phyloP scores from a whole-genome alignment of 2,888 invertebrate species.

The Conistra vaccinii region DNA sequence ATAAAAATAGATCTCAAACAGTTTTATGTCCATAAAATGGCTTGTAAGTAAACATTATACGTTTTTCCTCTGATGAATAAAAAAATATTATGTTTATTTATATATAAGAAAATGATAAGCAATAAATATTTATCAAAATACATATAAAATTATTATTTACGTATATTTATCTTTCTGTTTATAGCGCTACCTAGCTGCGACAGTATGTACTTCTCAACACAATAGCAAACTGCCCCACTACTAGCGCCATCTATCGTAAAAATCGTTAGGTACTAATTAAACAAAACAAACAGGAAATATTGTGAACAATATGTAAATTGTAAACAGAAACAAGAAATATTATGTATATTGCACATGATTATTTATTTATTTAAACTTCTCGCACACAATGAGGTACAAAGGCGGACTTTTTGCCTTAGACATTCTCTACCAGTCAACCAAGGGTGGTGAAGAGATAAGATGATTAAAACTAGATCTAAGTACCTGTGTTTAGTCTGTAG shows the following conservation, averaged over 20 bases:
- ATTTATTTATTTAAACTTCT: too few relatives aligned
- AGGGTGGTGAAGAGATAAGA: too few relatives aligned
- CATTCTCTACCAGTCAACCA: too few relatives aligned
- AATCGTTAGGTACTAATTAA: not conserved
- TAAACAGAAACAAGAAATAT: too few relatives aligned
- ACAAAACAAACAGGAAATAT: not conserved
- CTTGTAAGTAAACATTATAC: not conserved
- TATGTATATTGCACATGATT: not conserved
- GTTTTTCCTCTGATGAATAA: too few relatives aligned
- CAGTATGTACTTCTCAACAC: not conserved
- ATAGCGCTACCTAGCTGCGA: conserved; percentile 29
- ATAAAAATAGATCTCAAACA: not conserved
- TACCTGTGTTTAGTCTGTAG: too few relatives aligned
- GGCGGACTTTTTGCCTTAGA: too few relatives aligned
- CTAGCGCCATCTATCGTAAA: conserved; percentile 49
- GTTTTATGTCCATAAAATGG: too few relatives aligned
- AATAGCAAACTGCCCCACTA: not conserved
- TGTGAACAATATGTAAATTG: too few relatives aligned
- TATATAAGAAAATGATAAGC: not conserved
- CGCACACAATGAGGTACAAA: too few relatives aligned
- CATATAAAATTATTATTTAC: rapidly evolving
- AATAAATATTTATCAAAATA: not conserved
- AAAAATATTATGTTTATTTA: not conserved
- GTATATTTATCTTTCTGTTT: not conserved
- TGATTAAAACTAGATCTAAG: not conserved